Conservation (phyloP, 2,797 vertebrate genomes). For the Melanotaenia maccullochi region DNA sequence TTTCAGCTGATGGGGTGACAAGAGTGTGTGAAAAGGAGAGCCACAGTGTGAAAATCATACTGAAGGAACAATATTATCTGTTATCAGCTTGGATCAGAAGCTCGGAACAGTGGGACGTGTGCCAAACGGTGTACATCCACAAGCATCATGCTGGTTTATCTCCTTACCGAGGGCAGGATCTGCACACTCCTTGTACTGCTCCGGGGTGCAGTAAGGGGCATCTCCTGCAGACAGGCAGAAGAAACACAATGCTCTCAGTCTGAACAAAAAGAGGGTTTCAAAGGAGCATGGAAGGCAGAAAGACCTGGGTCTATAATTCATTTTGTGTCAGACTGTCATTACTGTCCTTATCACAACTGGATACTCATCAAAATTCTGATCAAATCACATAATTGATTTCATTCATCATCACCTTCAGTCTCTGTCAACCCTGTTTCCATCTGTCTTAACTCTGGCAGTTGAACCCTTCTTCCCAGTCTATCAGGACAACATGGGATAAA, state of each 20-base stretch:
- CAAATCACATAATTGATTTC: constrained; percentile 64
- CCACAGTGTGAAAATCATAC: constrained; percentile 35
- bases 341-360: constrained; percentile 41
- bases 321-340: constrained; percentile 47
- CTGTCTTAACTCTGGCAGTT: constrained; percentile 13
- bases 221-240: constrained; percentile 84
- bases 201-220: constrained; percentile 97
- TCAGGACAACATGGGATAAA: constrained; percentile 28
- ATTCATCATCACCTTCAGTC: constrained; percentile 41
- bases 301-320: constrained; percentile 48
- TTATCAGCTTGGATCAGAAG: constrained; percentile 62
- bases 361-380: constrained; percentile 52
- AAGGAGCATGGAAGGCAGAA: constrained; percentile 12
- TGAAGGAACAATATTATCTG: constrained; percentile 59
- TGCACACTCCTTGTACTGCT: constrained; percentile 98
- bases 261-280: constrained; percentile 19
- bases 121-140: constrained; percentile 13
- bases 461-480: constrained; percentile 26
- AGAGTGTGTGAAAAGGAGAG: constrained; percentile 30
- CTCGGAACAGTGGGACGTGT: constrained; percentile 41
- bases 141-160: constrained; percentile 48
- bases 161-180: constrained; percentile 95
- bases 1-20: constrained; percentile 50
- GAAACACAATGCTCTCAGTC: constrained; percentile 47
- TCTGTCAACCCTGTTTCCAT: constrained; percentile 31